Conservation (phyloP, 2,888 invertebrate genomes). For the Agriopis leucophaearia region DNA sequence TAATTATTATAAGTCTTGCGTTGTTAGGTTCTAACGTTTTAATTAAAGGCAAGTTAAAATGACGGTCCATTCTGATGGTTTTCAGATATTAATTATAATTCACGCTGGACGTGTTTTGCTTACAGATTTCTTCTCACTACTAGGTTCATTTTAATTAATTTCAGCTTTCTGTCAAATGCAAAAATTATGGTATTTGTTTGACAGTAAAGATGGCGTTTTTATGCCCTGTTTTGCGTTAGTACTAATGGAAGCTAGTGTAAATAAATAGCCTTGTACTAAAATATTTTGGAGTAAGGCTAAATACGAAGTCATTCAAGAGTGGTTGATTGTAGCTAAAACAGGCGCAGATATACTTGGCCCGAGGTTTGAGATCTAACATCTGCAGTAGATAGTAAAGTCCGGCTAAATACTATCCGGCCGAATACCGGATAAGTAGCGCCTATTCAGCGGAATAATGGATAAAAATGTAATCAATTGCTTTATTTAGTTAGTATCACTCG, state of each 20-base stretch:
- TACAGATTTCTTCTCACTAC: slow-evolving; percentile 6
- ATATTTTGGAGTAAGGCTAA: too few relatives aligned
- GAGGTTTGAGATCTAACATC: too few relatives aligned
- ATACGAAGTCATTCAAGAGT: background rate
- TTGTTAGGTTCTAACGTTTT: slow-evolving; percentile 13
- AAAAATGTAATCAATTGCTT: too few relatives aligned
- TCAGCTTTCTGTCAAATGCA: background rate
- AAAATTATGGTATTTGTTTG: background rate
- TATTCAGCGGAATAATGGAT: too few relatives aligned
- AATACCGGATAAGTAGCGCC: too few relatives aligned
- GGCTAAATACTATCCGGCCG: too few relatives aligned
- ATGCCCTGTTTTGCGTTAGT: background rate
- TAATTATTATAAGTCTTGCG: background rate
- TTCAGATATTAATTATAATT: slow-evolving; percentile 18
- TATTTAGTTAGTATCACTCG: too few relatives aligned
- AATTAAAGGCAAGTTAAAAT: slow-evolving; percentile 20
- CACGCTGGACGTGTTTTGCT: slow-evolving; percentile 15
- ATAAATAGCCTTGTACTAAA: background rate
- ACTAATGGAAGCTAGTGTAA: background rate
- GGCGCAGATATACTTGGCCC: too few relatives aligned
- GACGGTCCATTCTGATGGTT: slow-evolving; percentile 20
- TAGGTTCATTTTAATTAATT: background rate
- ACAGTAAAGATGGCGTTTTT: background rate
- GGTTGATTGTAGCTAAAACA: too few relatives aligned
- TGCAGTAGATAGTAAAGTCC: too few relatives aligned